Evolutionary conservation across 2,113 vertebrate genomes (phyloP).

Genomic region (Nyctereutes procyonoides): DNA sequence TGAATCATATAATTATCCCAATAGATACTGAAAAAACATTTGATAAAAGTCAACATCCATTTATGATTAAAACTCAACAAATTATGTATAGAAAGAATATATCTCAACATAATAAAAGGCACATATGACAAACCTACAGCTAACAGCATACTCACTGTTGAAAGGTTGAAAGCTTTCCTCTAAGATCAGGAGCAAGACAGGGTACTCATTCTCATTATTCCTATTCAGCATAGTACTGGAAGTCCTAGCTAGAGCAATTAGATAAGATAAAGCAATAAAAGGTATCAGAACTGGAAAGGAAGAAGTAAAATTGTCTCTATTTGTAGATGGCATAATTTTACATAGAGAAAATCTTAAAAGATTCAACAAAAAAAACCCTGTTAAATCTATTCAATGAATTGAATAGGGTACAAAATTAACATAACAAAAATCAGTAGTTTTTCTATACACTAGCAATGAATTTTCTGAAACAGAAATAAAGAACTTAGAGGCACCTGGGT

Average conservation of each 20-base stretch:
- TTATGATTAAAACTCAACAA: not conserved
- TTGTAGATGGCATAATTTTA: not conserved
- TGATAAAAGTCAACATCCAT: not conserved
- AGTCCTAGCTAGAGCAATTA: not conserved
- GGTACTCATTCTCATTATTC: not conserved
- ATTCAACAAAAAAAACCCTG: not conserved
- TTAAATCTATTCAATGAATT: not conserved
- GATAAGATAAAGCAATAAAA: not conserved
- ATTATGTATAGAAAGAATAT: not conserved
- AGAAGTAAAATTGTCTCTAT: not conserved
- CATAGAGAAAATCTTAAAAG: not conserved
- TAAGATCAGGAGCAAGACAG: not conserved
- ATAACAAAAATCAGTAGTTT: not conserved
- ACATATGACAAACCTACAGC: not conserved
- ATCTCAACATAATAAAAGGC: not conserved
- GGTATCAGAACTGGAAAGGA: not conserved
- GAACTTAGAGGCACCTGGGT: not conserved
- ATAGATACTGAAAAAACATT: not conserved
- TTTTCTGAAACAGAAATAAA: not conserved
- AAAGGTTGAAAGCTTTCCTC: not conserved
- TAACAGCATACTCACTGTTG: not conserved
- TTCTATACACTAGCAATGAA: not conserved
- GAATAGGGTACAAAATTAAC: not conserved
- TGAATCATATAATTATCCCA: not conserved
- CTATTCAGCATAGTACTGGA: not conserved